Evolutionary conservation across 2,113 vertebrate genomes (phyloP).

Genomic region (Centrocercus urophasianus): DNA sequence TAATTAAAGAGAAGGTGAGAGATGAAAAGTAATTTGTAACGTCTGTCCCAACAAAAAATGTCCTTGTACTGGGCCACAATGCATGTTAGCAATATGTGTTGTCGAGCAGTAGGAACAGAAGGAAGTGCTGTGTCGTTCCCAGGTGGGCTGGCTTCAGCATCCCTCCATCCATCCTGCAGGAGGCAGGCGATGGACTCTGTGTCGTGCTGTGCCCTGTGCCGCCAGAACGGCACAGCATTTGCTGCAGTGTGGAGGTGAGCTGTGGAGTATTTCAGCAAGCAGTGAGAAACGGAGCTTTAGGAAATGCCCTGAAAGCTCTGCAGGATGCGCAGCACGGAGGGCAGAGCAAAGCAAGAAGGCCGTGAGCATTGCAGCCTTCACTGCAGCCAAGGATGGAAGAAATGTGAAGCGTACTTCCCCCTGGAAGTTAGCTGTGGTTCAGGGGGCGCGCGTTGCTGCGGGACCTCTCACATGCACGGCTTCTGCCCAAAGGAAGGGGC

Average conservation of each 20-base stretch:
- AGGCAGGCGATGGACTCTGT: not conserved
- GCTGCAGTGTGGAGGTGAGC: not conserved
- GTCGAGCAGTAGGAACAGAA: not conserved
- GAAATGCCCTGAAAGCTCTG: not conserved
- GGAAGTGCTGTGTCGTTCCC: not conserved
- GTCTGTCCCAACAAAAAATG: not conserved
- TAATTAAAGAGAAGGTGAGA: not conserved
- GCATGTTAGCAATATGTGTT: not conserved
- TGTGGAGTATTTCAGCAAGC: not conserved
- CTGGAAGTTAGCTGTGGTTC: rapidly evolving
- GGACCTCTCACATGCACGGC: not conserved
- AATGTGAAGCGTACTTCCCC: rapidly evolving
- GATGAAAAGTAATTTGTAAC: not conserved
- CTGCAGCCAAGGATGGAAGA: not conserved
- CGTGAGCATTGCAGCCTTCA: rapidly evolving
- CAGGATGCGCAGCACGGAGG: not conserved
- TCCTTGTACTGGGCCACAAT: not conserved
- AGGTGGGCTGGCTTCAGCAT: not conserved
- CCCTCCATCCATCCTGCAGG: rapidly evolving
- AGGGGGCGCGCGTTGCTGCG: rapidly evolving
- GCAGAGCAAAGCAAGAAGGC: not conserved
- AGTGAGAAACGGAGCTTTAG: not conserved
- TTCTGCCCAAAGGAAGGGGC: not conserved
- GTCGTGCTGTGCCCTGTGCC: too few species aligned
- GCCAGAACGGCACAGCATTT: too few species aligned